Base-by-base conservation (phyloP, 2,797 vertebrate genomes). In the Distichodus sexfasciatus region DNA sequence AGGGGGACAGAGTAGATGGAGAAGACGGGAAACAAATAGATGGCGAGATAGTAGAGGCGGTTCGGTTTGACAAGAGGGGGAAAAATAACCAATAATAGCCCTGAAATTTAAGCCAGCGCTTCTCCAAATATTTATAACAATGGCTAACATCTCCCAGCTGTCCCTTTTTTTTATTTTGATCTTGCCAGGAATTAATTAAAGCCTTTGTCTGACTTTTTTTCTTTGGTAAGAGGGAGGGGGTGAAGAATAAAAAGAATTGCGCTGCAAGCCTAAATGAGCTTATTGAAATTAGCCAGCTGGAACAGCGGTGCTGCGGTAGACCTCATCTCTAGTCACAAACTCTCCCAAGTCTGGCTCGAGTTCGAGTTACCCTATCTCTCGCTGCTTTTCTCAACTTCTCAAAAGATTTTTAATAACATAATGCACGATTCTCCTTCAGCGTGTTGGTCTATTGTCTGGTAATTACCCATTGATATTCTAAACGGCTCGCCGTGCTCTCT, bases 121-220 rank as follows among this genome's bases (percentile, higher is more conserved):
- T 65, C 54, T 64, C 35, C 43, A 75, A 64, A 66, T 69, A 33
- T 61, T 72, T 66, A 66, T n/a, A 33, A 65, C 50, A 66, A 48
- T 23, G 61, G 54, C 46, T 29, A 70, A 50, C 33, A 58, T 69
- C 35, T 72, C 66, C 64, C 53, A 51, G 67, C 53, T 70, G 60
- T 62, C 36, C 26, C 29, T 17, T 65, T 60, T n/a, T 71, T 50
- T 58, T 21, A 29, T 54, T 57, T 51, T 17, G 23, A 28, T 11
- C 66, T 75, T 28, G 44, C 60, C 62, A 57, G 48, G 69, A 78
- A 72, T 78, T 78, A 75, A 72, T 75, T 72, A 75, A 69, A 75
- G 51, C 26, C 35, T 65, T 71, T 74, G 68, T 77, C 53, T 73
- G 51, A 48, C 43, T 31, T 63, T 62, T 26, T 48, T 48, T 48